Percentiles rank a stretch among this genome's conserved stretches.
phyloP scores from a whole-genome alignment of 2,113 vertebrate genomes.

The Anoura caudifer region DNA sequence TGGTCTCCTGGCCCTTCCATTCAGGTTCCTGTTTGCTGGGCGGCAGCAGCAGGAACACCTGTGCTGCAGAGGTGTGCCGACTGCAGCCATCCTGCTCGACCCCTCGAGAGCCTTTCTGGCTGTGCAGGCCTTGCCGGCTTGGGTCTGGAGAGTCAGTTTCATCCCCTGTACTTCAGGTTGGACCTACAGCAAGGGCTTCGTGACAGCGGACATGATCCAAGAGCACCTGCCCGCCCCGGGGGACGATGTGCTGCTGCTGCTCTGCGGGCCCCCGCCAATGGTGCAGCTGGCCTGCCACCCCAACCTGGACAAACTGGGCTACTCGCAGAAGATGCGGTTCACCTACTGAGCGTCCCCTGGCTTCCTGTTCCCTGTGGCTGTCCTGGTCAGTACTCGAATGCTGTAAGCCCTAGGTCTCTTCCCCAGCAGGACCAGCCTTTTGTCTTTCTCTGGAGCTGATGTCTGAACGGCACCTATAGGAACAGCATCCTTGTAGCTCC shows the following conservation, averaged over 20 bases:
- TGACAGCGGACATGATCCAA: conserved; percentile 81
- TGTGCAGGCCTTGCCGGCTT: not conserved
- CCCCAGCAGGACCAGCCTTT: not conserved
- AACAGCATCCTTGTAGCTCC: not conserved
- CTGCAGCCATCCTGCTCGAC: not conserved
- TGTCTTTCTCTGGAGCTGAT: not conserved
- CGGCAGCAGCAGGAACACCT: not conserved
- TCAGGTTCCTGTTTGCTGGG: fast-evolving
- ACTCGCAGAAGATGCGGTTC: conserved; percentile 80
- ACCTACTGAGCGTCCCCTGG: conserved; percentile 71
- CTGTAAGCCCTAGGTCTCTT: not conserved
- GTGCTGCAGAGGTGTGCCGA: not conserved
- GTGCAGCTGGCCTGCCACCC: conserved; percentile 84
- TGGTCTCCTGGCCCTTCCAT: not conserved
- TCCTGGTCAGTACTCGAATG: not conserved
- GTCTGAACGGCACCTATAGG: not conserved
- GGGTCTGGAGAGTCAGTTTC: not conserved
- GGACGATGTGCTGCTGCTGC: conserved; percentile 80
- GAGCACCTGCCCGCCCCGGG: conserved; percentile 80
- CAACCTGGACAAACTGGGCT: conserved; percentile 82
- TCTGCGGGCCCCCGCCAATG: conserved; percentile 85
- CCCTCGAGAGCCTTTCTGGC: not conserved
- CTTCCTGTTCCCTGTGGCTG: not conserved
- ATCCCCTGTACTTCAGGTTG: conserved; percentile 71
- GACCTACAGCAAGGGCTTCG: conserved; percentile 82